These are phyloP conservation scores for Hecatera dysodea DNA, from an alignment of 2,888 invertebrate species.

Conservation along the genomic window DNA sequence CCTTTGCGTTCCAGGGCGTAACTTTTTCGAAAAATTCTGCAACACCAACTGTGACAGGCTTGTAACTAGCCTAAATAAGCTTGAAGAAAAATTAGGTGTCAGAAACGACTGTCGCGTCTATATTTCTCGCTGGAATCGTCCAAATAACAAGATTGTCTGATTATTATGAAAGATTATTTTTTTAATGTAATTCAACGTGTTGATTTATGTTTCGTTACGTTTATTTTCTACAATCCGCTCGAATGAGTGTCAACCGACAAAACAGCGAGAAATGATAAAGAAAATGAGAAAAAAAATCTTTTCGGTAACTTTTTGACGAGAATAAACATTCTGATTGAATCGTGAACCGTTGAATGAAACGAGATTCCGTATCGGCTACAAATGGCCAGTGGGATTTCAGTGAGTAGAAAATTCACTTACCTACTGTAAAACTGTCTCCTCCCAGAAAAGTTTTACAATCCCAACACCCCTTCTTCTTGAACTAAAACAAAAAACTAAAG, in stretches of 20 bases:
- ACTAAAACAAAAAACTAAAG: neutral
- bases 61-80: neutral
- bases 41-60: too few species aligned
- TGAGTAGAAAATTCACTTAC: too few species aligned
- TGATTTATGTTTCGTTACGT: constrained; percentile 21
- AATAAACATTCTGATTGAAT: neutral
- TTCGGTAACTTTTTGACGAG: too few species aligned
- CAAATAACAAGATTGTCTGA: constrained; percentile 28
- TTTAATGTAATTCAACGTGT: constrained; percentile 17
- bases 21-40: too few species aligned
- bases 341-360: neutral
- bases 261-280: too few species aligned
- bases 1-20: too few species aligned
- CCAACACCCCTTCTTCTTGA: too few species aligned
- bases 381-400: neutral
- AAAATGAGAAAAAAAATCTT: too few species aligned
- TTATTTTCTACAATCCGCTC: constrained; percentile 21
- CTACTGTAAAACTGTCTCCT: too few species aligned
- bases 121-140: constrained; percentile 11
- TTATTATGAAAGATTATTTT: constrained; percentile 29
- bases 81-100: constrained; percentile 22
- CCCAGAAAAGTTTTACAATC: neutral
- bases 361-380: neutral
- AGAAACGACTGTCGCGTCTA: constrained; percentile 22
- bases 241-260: neutral